These are phyloP conservation scores for Orchesella flavescens DNA, from an alignment of 2,888 invertebrate genomes.

Conservation along the genomic window DNA sequence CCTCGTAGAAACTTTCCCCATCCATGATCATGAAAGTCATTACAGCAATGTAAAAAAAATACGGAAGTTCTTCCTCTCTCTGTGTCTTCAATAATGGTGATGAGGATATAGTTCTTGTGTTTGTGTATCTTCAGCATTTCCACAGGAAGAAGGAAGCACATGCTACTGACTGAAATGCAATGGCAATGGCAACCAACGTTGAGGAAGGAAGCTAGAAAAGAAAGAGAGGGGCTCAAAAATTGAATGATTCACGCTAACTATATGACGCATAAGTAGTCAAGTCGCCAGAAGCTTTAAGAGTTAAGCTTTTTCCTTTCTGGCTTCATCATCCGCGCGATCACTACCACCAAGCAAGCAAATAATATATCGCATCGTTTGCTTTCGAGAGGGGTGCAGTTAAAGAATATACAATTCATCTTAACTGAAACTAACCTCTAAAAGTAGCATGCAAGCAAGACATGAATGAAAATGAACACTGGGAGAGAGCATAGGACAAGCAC, in stretches of 20 bases:
- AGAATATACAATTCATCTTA: not conserved
- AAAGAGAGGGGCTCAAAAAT: not conserved
- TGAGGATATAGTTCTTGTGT: slow-evolving; percentile 22
- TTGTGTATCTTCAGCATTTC: not conserved
- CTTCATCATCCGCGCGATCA: not conserved
- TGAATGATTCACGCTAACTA: slow-evolving; percentile 1
- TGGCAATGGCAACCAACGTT: too few species aligned
- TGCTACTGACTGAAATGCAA: not conserved
- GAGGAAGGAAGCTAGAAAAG: too few species aligned
- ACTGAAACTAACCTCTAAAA: too few species aligned
- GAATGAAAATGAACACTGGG: not conserved
- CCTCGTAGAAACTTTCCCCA: slow-evolving; percentile 45
- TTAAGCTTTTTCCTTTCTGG: not conserved
- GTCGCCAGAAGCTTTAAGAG: not conserved
- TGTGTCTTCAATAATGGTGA: slow-evolving; percentile 45
- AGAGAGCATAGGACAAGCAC: not conserved
- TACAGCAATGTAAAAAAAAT: slow-evolving; percentile 40
- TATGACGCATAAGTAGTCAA: not conserved
- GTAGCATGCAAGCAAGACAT: not conserved
- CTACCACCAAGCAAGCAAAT: not conserved
- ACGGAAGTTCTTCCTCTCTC: slow-evolving; percentile 31
- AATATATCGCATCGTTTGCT: not conserved
- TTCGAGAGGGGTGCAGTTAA: not conserved
- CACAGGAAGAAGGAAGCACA: not conserved
- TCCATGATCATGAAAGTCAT: slow-evolving; percentile 32